phyloP scores from a whole-genome alignment of 1,140 invertebrate genomes.

The Scaptomyza montana region DNA sequence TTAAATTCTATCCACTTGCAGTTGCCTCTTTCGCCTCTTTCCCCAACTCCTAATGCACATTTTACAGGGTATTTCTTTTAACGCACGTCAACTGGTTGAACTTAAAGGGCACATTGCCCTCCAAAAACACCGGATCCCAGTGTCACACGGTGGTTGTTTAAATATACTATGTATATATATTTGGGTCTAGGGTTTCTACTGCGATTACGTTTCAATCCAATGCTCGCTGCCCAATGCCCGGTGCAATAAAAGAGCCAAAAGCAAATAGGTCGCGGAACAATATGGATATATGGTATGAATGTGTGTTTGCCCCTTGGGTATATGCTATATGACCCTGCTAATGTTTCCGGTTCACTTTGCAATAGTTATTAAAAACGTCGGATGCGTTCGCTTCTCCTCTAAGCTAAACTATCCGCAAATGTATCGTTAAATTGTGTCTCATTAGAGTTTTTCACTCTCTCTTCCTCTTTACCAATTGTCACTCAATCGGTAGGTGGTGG shows the following conservation, averaged over 20 bases:
- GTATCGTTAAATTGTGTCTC: conserved; percentile 65
- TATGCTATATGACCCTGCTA: conserved; percentile 44
- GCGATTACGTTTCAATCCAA: conserved; percentile 23
- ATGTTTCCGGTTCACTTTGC: conserved; percentile 76
- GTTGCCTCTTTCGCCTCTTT: neutral
- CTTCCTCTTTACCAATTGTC: conserved; percentile 35
- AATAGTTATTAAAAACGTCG: conserved; percentile 71
- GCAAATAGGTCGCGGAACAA: conserved; percentile 68
- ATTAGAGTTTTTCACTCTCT: conserved; percentile 51
- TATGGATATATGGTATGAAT: conserved; percentile 12
- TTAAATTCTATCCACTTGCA: neutral
- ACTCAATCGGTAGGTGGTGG: conserved; percentile 37
- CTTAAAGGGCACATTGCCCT: conserved; percentile 40
- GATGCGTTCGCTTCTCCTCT: conserved; percentile 17
- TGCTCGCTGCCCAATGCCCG: conserved; percentile 21
- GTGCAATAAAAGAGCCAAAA: conserved; percentile 72
- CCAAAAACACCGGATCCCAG: conserved; percentile 31
- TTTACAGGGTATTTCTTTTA: neutral
- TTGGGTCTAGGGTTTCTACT: conserved; percentile 22
- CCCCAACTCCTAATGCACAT: neutral
- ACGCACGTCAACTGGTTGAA: conserved; percentile 7
- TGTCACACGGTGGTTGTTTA: conserved; percentile 49
- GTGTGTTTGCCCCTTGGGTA: conserved; percentile 25
- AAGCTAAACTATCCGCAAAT: conserved; percentile 38
- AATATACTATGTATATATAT: conserved; percentile 12